phyloP scores from a whole-genome alignment of 2,113 vertebrate species.

The Actenoides lindsayi region DNA sequence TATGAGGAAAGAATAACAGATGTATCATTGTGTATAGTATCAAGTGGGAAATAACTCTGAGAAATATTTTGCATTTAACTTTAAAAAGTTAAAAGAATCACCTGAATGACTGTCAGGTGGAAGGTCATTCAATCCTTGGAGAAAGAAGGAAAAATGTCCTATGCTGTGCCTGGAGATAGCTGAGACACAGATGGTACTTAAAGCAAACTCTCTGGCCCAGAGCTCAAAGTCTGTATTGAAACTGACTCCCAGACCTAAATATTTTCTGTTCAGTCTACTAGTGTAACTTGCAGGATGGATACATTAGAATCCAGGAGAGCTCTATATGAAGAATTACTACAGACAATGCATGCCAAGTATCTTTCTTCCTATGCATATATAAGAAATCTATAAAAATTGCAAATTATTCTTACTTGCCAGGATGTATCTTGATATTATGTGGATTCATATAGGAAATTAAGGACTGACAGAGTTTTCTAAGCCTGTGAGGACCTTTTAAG shows the following conservation, averaged over 20 bases:
- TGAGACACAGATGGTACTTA: constrained; percentile 21
- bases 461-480: background rate
- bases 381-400: background rate
- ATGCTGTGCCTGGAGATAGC: background rate
- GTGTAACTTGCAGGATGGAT: background rate
- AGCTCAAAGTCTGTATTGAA: background rate
- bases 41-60: constrained; percentile 35
- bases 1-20: constrained; percentile 1
- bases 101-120: background rate
- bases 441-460: background rate
- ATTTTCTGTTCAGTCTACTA: background rate
- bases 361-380: background rate
- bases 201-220: background rate
- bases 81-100: background rate
- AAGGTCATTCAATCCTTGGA: constrained; percentile 47
- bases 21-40: constrained; percentile 19
- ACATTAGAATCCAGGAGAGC: background rate
- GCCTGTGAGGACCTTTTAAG: background rate
- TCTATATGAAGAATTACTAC: background rate
- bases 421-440: background rate
- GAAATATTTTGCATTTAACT: constrained; percentile 39
- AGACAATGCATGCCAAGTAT: background rate
- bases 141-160: constrained; percentile 17
- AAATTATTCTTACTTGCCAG: background rate
- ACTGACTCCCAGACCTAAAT: background rate